Conservation (phyloP, 1,140 invertebrate species). For the Cylas formicarius region DNA sequence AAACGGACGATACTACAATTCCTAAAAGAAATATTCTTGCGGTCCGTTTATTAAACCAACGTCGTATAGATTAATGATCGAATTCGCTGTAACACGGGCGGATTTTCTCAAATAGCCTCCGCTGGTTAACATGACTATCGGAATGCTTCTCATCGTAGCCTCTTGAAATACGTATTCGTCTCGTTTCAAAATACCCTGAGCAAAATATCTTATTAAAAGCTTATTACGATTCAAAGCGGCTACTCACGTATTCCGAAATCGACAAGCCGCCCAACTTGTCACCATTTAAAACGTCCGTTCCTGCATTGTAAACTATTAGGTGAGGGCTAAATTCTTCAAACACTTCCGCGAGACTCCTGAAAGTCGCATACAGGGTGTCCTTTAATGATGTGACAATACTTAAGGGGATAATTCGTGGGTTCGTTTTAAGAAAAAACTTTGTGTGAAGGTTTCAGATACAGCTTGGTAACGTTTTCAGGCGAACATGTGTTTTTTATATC, state of each 20-base stretch:
- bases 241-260: slow-evolving; percentile 57
- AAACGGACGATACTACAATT: too few relatives aligned
- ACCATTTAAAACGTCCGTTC: slow-evolving; percentile 73
- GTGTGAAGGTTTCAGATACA: too few relatives aligned
- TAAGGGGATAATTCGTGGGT: too few relatives aligned
- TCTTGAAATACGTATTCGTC: slow-evolving; percentile 77
- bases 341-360: slow-evolving; percentile 56
- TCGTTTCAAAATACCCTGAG: slow-evolving; percentile 69
- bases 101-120: slow-evolving; percentile 74
- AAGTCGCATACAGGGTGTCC: slow-evolving; percentile 7
- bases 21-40: slow-evolving; percentile 24
- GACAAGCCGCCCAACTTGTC: slow-evolving; percentile 68
- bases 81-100: slow-evolving; percentile 73
- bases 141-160: slow-evolving; percentile 56
- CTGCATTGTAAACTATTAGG: slow-evolving; percentile 81
- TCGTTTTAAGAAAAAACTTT: too few relatives aligned
- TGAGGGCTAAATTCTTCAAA: slow-evolving; percentile 70
- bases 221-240: not conserved
- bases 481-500: too few relatives aligned
- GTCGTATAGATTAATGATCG: slow-evolving; percentile 64
- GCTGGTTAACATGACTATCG: slow-evolving; percentile 82
- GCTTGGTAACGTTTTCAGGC: too few relatives aligned
- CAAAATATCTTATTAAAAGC: slow-evolving; percentile 20
- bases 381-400: slow-evolving; percentile 6
- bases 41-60: slow-evolving; percentile 19